Evolutionary conservation across 2,888 invertebrate species (phyloP), one percentile per base, ranked within the genome.

Genomic region (Opisthograptis luteolata): DNA sequence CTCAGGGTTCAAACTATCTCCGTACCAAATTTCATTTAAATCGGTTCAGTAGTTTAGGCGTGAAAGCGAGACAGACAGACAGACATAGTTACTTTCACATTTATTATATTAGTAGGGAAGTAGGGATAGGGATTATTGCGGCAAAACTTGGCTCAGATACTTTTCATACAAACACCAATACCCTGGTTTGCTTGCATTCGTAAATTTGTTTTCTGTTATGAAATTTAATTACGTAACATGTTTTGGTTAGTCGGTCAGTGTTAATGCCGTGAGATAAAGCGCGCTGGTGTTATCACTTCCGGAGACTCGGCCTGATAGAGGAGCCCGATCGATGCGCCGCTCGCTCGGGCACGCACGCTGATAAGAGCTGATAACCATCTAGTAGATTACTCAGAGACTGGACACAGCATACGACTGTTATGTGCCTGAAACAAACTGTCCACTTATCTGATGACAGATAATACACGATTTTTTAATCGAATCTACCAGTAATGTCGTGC

Each of bases 311-410:
- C 58, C 49, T 60, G 73, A 74, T 67, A 70, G 58, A 58, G 58
- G 55, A 60, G 53, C 54, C 55, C 71, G 68, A 76, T 76, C 76
- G 76, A 77, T 76, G 61, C 66, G 61, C 61, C 43, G 71, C 60
- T 59, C 68, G 65, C 64, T 60, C 53, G 62, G 70, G 73, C 87
- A 87, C 86, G 86, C 76, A 72, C 71, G 49, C 59, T 72, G 84
- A 83, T 84, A 81, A 70, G 64, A 40, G 39, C 57, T 74, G 85
- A 88, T 86, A 80, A 72, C 55, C 61, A 84, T 84, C 81, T 71
- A 60, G 55, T 50, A 76, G 85, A 87, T 85, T 84, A 62, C 69
- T 69, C 71, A 70, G 53, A 62, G 31, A 64, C 64, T 68, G 66
- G 67, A 72, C 70, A 65, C 34, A 59, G 63, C 66, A 63, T 66